Evolutionary conservation across 1,140 invertebrate species (phyloP).

Genomic region (Drosophila malerkotliana): DNA sequence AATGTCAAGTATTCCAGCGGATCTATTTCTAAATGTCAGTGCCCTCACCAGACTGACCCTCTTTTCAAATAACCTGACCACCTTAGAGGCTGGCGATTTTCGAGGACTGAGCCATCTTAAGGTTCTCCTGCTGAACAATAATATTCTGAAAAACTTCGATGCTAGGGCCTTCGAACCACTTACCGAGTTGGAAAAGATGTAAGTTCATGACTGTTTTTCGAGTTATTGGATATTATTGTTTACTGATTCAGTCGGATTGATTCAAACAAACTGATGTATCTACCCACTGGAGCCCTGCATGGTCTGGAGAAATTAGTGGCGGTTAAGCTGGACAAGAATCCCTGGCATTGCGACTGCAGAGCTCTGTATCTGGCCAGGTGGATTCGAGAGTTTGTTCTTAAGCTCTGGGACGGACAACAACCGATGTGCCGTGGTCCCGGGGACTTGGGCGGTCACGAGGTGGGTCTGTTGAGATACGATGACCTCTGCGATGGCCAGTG

Average conservation of each 20-base stretch:
- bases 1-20: constrained; percentile 84
- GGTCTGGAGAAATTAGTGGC: constrained; percentile 87
- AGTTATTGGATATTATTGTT: constrained; percentile 28
- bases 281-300: constrained; percentile 89
- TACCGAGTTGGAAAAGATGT: constrained; percentile 85
- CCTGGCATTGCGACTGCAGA: constrained; percentile 94
- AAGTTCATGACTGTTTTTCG: constrained; percentile 45
- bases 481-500: constrained; percentile 92
- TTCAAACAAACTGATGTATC: constrained; percentile 90
- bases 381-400: constrained; percentile 87
- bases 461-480: constrained; percentile 88
- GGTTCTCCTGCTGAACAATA: constrained; percentile 87
- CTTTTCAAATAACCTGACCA: constrained; percentile 86
- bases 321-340: constrained; percentile 91
- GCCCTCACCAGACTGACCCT: constrained; percentile 86
- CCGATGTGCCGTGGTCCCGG: constrained; percentile 91
- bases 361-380: constrained; percentile 90
- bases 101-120: constrained; percentile 86
- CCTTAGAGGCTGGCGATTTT: constrained; percentile 85
- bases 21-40: constrained; percentile 84
- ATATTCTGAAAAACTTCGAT: constrained; percentile 85
- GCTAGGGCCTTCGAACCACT: constrained; percentile 85
- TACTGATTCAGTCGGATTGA: constrained; percentile 87
- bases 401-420: constrained; percentile 89
- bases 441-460: constrained; percentile 83